Conservation (phyloP, 1,140 invertebrate species). For the Metopolophium dirhodum region DNA sequence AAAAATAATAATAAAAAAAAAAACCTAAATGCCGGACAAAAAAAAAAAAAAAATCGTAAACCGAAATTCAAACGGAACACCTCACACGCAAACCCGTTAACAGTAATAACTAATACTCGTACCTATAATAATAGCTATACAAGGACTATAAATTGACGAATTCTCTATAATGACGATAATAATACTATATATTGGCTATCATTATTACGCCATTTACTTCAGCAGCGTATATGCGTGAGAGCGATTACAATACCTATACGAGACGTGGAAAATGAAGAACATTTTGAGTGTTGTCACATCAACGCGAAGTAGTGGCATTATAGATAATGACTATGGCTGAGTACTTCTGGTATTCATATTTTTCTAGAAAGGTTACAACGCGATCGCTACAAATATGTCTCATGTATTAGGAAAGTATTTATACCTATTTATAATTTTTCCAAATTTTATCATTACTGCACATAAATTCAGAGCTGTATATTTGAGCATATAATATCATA, state of each 20-base stretch:
- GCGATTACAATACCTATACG: too few species aligned
- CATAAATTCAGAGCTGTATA: too few species aligned
- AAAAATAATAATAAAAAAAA: not conserved
- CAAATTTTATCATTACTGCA: too few species aligned
- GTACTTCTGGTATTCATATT: not conserved
- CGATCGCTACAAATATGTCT: too few species aligned
- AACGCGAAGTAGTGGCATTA: not conserved
- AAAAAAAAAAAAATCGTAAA: not conserved
- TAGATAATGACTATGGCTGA: not conserved
- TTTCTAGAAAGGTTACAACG: not conserved
- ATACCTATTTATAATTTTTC: too few species aligned
- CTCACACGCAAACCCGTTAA: slow-evolving; percentile 18
- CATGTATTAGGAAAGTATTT: too few species aligned
- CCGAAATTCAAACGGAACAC: not conserved
- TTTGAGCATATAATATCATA: too few species aligned
- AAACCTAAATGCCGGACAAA: not conserved
- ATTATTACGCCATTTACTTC: not conserved
- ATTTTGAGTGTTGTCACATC: not conserved
- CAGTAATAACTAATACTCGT: not conserved
- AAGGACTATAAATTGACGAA: not conserved
- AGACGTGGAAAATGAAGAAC: not conserved
- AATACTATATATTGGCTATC: not conserved
- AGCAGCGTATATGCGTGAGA: not conserved
- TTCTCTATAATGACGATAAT: not conserved
- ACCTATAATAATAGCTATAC: not conserved